phyloP scores from a whole-genome alignment of 1,140 invertebrate species.

The Drosophila pectinifera region DNA sequence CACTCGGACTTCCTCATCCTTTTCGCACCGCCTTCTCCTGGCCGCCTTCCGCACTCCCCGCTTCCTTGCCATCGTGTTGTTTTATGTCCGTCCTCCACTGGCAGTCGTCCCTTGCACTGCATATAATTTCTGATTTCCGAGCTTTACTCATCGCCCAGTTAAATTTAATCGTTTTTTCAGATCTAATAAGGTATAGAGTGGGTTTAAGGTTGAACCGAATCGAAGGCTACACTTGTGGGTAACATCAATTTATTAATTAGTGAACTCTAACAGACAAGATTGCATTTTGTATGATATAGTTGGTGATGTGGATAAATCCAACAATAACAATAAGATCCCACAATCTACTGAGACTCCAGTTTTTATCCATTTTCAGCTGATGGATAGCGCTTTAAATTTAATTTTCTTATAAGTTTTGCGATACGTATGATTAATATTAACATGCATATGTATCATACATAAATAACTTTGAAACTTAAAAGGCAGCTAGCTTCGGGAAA shows the following conservation, averaged over 20 bases:
- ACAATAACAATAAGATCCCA: not conserved
- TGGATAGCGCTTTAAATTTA: no score
- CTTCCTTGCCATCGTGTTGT: constrained; percentile 57
- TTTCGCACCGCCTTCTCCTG: not conserved
- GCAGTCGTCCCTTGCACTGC: constrained; percentile 56
- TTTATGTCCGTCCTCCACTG: constrained; percentile 58
- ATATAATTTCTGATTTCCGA: constrained; percentile 74
- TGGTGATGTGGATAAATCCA: not conserved
- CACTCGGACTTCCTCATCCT: constrained; percentile 15
- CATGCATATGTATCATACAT: no score
- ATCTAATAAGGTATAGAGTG: constrained; percentile 12
- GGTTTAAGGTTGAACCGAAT: not conserved
- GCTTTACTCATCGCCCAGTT: constrained; percentile 66
- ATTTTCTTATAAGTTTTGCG: no score
- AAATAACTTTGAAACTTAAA: no score
- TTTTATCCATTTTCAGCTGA: no score
- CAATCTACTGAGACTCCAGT: not conserved
- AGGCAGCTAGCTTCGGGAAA: no score
- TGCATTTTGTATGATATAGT: not conserved
- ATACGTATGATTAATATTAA: no score
- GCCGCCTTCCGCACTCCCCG: not conserved
- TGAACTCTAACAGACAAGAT: no score
- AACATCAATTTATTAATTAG: constrained; percentile 7
- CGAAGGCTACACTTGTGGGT: not conserved
- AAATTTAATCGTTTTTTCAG: constrained; percentile 72